Evolutionary conservation across 2,113 vertebrate genomes (phyloP), one percentile per base, ranked within the genome.

Genomic region (Scortum barcoo): DNA sequence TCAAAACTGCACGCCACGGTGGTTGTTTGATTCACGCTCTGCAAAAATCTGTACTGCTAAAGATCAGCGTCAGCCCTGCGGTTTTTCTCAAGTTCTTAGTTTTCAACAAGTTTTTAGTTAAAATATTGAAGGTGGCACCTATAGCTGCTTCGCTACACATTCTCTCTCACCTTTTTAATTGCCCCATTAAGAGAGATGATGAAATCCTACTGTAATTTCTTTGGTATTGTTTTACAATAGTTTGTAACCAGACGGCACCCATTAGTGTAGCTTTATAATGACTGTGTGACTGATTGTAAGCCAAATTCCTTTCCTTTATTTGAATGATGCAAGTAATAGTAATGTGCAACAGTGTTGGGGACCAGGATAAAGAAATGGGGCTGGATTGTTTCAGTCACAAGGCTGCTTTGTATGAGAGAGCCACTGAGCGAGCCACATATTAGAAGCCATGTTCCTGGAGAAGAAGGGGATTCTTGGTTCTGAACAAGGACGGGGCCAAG

Each of bases 301-400:
- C 91, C 91, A 91, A 93, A 93, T 91, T 91, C 78, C 72, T 80
- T 83, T n/a, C n/a, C 81, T 89, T 87, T 87, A 85, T 86, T 88
- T 86, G 89, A 89, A 95, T 96, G 95, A 96, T 94, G 95, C 95
- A 96, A 96, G 94, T 93, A 89, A 86, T 85, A 89, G 95, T 90
- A 95, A 95, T 91, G 89, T 12, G 82, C 81, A 88, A 87, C 86
- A 86, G 83, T 83, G 84, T 76, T 80, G 67, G 83, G 86, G 83
- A 88, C 77, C 75, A 38, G 79, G 78, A 84, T 82, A 81, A 90
- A 89, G 83, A 80, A 73, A 74, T 51, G 67, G 56, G 73, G 69
- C 6, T 79, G 82, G 72, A 87, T 91, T 83, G 83, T 85, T 74
- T 77, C 14, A 83, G 87, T 83, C 71, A 74, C 58, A 63, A 72